A percentile compares a stretch with the other conserved stretches of the same genome.
phyloP scores from a whole-genome alignment of 2,888 invertebrate species.

The Drosophila demipolita region DNA sequence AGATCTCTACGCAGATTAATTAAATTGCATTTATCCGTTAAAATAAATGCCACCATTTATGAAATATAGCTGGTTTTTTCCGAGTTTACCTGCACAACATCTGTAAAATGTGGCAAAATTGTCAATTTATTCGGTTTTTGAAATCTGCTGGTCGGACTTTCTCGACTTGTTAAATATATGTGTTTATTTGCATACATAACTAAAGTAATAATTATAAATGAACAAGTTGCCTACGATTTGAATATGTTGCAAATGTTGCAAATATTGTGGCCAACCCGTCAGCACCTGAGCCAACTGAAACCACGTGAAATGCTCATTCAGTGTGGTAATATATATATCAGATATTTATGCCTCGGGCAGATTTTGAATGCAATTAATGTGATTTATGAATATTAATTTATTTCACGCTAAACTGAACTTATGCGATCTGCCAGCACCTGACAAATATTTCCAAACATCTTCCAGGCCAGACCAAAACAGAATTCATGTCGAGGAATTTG shows the following conservation, averaged over 20 bases:
- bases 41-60: not conserved
- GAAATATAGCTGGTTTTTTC: not conserved
- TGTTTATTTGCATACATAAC: slow-evolving; percentile 1
- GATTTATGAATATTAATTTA: slow-evolving; percentile 71
- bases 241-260: slow-evolving; percentile 20
- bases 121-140: not conserved
- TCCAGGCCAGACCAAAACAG: slow-evolving; percentile 21
- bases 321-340: slow-evolving; percentile 9
- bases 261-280: slow-evolving; percentile 43
- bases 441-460: slow-evolving; percentile 57
- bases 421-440: slow-evolving; percentile 20
- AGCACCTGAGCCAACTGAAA: slow-evolving; percentile 48
- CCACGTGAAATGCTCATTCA: slow-evolving; percentile 9
- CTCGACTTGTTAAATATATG: not conserved
- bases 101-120: too few relatives aligned
- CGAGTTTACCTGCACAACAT: not conserved
- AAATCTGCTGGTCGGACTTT: not conserved
- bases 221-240: slow-evolving; percentile 3
- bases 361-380: slow-evolving; percentile 58
- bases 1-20: not conserved
- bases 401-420: slow-evolving; percentile 40
- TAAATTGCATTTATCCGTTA: not conserved
- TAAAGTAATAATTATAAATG: slow-evolving; percentile 14
- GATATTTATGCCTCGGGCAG: slow-evolving; percentile 42
- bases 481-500: slow-evolving; percentile 62